Percentiles rank a stretch among this genome's conserved stretches.
Conservation (phyloP, 2,113 vertebrate species). For the Rhabdornis inornatus region DNA sequence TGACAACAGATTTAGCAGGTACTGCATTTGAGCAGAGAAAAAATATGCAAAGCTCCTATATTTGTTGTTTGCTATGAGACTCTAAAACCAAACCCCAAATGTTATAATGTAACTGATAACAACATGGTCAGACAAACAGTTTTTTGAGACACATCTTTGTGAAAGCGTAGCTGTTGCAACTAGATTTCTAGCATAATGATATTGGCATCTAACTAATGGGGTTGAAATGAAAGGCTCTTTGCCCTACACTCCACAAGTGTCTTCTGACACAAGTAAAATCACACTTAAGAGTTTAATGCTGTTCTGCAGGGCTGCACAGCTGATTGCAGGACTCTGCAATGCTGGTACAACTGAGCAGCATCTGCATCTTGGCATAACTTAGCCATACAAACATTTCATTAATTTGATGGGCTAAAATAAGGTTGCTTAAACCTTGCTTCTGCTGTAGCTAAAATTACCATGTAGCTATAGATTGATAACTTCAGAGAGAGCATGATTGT, state of each 20-base stretch:
- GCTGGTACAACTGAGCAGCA: conserved; percentile 21
- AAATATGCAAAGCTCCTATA: background rate
- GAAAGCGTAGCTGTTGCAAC: background rate
- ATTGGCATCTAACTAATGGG: background rate
- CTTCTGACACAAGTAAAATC: background rate
- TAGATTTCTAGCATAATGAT: background rate
- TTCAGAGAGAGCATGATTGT: background rate
- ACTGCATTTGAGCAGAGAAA: background rate
- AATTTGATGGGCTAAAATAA: background rate
- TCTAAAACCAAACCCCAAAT: background rate
- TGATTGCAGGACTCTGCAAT: background rate
- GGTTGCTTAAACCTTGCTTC: background rate
- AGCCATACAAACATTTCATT: conserved; percentile 13
- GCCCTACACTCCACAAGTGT: background rate
- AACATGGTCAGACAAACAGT: background rate
- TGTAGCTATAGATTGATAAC: background rate
- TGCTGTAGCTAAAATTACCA: conserved; percentile 2
- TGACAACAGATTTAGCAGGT: background rate
- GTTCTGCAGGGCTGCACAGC: background rate
- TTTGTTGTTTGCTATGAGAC: background rate
- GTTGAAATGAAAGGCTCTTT: background rate
- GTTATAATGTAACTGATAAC: background rate
- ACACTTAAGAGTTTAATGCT: background rate
- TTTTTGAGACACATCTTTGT: background rate
- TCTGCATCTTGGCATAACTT: background rate